phyloP scores from a whole-genome alignment of 2,888 invertebrate genomes.

The Caenorhabditis plicata region DNA sequence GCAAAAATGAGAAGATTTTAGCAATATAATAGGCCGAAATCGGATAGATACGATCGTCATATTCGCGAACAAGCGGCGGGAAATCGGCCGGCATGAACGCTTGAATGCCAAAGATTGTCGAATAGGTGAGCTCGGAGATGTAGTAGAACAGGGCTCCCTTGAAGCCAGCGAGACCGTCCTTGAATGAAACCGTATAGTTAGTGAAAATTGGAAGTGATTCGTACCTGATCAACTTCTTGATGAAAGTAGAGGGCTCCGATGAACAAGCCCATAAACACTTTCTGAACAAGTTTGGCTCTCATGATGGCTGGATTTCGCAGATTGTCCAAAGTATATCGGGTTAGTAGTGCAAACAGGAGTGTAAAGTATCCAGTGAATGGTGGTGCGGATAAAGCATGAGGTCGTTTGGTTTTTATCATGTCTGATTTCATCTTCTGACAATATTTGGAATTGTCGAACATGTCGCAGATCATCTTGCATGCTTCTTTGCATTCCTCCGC shows the following conservation, averaged over 20 bases:
- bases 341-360: conserved; percentile 23
- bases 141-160: conserved; percentile 88
- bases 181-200: conserved; percentile 69
- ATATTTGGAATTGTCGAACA: conserved; percentile 28
- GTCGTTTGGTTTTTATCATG: conserved; percentile 26
- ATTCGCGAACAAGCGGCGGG: conserved; percentile 85
- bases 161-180: conserved; percentile 91
- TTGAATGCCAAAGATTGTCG: conserved; percentile 85
- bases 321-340: conserved; percentile 47
- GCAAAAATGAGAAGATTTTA: conserved; percentile 69
- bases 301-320: conserved; percentile 50
- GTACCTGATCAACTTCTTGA: conserved; percentile 23
- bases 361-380: conserved; percentile 12
- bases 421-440: conserved; percentile 11
- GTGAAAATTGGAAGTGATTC: background rate
- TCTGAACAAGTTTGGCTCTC: conserved; percentile 52
- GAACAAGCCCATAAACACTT: conserved; percentile 67
- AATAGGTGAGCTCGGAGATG: conserved; percentile 88
- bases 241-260: conserved; percentile 85
- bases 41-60: conserved; percentile 86
- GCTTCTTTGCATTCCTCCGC: conserved; percentile 78
- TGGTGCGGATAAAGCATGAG: conserved; percentile 24
- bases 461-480: conserved; percentile 54
- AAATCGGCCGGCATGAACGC: conserved; percentile 84
- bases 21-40: conserved; percentile 66